These are phyloP conservation scores for Leucoptera coffeella DNA, from an alignment of 2,888 invertebrate genomes.

Conservation along the genomic window DNA sequence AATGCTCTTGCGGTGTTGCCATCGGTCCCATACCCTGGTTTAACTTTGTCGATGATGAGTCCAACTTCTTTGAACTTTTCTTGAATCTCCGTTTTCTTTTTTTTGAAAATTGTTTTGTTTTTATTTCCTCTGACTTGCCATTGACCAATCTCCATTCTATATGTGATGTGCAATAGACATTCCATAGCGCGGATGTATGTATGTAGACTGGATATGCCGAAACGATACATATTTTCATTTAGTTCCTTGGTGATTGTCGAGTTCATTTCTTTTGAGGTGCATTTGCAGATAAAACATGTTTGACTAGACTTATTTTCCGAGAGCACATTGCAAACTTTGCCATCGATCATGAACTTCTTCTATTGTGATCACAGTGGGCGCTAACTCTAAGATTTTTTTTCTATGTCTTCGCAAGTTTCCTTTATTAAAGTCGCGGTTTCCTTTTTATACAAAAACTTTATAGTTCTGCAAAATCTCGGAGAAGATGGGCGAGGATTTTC, in stretches of 20 bases:
- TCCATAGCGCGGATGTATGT: neutral
- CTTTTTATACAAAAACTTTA: neutral
- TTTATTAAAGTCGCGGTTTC: no score
- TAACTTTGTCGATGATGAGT: neutral
- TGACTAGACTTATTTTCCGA: no score
- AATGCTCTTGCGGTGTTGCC: neutral
- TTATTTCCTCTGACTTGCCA: neutral
- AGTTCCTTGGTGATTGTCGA: neutral
- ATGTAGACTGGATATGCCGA: neutral
- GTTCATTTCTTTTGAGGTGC: no score
- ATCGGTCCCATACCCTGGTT: neutral
- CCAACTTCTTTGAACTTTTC: neutral
- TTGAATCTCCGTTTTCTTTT: neutral
- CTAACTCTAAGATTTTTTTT: no score
- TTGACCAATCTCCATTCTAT: neutral
- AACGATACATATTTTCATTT: neutral
- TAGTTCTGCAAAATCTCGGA: constrained; percentile 1
- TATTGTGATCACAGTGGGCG: no score
- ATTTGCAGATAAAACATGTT: no score
- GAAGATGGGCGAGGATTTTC: constrained; percentile 1
- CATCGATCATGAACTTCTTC: no score
- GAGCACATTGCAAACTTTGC: no score
- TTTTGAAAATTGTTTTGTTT: neutral
- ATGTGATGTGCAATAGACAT: neutral
- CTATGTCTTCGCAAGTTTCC: no score